Percentiles rank a stretch among this genome's conserved stretches.
Conservation (phyloP, 2,888 invertebrate genomes). For the Aspidiotus destructor region DNA sequence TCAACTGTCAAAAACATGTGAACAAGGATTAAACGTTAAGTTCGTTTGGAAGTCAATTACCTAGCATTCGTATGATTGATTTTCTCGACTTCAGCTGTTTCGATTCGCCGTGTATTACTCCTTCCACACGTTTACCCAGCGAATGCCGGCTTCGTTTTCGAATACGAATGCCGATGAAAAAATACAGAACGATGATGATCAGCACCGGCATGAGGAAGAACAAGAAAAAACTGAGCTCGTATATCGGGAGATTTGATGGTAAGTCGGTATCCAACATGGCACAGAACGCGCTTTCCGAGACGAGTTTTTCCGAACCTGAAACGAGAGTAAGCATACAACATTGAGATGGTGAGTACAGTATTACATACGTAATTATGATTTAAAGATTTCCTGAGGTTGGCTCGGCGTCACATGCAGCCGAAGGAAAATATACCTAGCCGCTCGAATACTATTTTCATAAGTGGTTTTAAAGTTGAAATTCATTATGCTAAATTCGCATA, state of each 20-base stretch:
- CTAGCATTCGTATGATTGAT: constrained; percentile 68
- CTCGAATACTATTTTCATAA: no score
- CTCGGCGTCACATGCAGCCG: no score
- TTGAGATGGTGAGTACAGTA: not conserved
- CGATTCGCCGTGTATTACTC: constrained; percentile 60
- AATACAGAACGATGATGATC: constrained; percentile 67
- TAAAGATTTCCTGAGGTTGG: no score
- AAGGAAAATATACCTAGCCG: no score
- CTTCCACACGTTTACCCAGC: constrained; percentile 48
- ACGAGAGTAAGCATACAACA: constrained; percentile 9
- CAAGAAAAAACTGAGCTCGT: constrained; percentile 68
- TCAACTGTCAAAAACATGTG: no score
- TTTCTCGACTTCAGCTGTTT: constrained; percentile 60
- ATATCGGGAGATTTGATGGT: constrained; percentile 54
- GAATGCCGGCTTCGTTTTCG: constrained; percentile 44
- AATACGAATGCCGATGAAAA: constrained; percentile 65
- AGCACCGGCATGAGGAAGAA: constrained; percentile 69
- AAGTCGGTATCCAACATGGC: constrained; percentile 55
- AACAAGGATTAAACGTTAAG: no score
- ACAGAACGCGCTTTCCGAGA: constrained; percentile 71
- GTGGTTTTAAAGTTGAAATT: no score
- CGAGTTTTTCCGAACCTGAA: constrained; percentile 45
- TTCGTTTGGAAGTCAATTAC: constrained; percentile 45
- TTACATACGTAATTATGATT: not conserved
- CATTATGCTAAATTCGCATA: no score